These are phyloP conservation scores for Conistra vaccinii DNA, from an alignment of 2,888 invertebrate genomes.

Conservation along the genomic window DNA sequence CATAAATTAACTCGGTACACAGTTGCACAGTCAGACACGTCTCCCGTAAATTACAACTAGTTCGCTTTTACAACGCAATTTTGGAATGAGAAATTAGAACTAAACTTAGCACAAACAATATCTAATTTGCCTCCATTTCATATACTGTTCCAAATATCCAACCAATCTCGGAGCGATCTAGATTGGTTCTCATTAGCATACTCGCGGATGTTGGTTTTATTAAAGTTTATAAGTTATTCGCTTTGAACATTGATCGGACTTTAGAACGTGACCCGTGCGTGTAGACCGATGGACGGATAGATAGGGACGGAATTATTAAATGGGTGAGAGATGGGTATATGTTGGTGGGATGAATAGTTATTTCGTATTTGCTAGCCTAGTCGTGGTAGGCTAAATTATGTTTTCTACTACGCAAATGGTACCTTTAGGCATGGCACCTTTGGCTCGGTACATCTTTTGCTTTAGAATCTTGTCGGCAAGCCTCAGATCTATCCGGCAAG, in stretches of 20 bases:
- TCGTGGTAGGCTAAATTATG: not conserved
- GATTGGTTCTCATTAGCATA: conserved; percentile 57
- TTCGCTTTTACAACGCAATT: not conserved
- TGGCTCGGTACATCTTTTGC: too few relatives aligned
- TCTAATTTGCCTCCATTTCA: conserved; percentile 22
- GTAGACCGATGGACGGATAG: conserved; percentile 28
- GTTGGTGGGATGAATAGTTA: not conserved
- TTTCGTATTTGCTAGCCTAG: not conserved
- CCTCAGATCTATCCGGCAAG: too few relatives aligned
- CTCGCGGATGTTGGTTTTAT: conserved; percentile 54
- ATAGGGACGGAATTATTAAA: conserved; percentile 9
- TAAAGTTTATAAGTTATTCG: conserved; percentile 65
- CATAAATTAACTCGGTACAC: conserved; percentile 1
- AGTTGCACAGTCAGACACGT: not conserved
- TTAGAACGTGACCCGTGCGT: conserved; percentile 45
- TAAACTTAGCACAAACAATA: conserved; percentile 22
- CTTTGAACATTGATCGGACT: conserved; percentile 63
- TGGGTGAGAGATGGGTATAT: not conserved
- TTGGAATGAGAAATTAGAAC: not conserved
- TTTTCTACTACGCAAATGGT: not conserved
- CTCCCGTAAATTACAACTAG: conserved; percentile 19
- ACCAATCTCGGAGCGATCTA: conserved; percentile 45
- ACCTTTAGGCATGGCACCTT: too few relatives aligned
- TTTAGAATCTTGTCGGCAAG: too few relatives aligned
- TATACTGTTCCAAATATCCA: conserved; percentile 31